Evolutionary conservation across 2,113 vertebrate species (phyloP).

Genomic region (Dipodomys spectabilis): DNA sequence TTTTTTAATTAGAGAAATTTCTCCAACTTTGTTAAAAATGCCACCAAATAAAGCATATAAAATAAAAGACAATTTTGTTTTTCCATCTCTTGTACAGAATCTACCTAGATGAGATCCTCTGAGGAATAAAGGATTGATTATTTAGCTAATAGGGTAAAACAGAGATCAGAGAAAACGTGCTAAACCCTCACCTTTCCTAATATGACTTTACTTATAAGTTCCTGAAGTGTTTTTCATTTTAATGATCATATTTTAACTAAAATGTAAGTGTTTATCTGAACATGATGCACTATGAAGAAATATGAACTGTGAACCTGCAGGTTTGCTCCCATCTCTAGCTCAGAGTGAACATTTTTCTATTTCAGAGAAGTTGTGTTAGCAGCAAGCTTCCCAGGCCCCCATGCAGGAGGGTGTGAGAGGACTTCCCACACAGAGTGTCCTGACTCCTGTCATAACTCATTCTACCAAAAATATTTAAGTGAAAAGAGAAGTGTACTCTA

Average conservation of each 20-base stretch:
- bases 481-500: background rate
- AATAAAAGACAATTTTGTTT: background rate
- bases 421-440: accelerated
- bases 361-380: background rate
- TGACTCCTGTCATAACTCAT: background rate
- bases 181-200: background rate
- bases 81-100: background rate
- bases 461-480: background rate
- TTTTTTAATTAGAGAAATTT: background rate
- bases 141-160: background rate
- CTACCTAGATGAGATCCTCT: background rate
- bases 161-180: background rate
- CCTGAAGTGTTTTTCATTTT: background rate
- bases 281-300: background rate
- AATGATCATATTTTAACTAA: background rate
- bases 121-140: background rate
- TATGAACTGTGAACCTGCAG: too few relatives aligned
- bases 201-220: background rate
- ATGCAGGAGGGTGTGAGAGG: accelerated
- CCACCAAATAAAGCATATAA: background rate
- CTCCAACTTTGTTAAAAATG: background rate
- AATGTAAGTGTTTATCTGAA: background rate
- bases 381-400: background rate
- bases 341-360: accelerated
- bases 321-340: accelerated